Conservation (phyloP, 2,797 vertebrate species). For the Picus viridis region DNA sequence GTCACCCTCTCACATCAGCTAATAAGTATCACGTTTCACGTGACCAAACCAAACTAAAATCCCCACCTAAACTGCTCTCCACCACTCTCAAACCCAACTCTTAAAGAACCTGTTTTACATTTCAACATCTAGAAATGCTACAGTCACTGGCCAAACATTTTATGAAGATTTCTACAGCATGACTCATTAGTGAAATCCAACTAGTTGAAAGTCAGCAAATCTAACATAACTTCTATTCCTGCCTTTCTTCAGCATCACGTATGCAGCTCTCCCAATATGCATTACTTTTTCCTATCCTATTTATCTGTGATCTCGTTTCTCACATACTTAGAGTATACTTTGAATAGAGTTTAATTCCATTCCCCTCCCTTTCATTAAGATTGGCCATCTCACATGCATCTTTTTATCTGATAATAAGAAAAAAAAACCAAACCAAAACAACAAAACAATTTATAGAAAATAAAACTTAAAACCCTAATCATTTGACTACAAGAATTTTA, state of each 20-base stretch:
- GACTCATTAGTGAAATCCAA: not conserved
- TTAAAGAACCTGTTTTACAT: not conserved
- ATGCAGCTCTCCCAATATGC: not conserved
- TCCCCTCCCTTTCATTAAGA: not conserved
- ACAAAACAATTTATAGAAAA: not conserved
- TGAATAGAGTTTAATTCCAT: not conserved
- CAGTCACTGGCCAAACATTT: not conserved
- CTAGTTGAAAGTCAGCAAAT: not conserved
- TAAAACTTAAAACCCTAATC: not conserved
- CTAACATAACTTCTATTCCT: not conserved
- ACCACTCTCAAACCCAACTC: not conserved
- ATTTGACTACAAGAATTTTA: not conserved
- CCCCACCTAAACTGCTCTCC: not conserved
- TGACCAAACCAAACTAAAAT: not conserved
- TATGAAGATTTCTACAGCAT: not conserved
- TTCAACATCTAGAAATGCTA: not conserved
- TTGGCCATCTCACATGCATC: fast-evolving
- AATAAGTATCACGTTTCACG: not conserved
- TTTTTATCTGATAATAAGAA: too few relatives aligned
- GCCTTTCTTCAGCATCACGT: not conserved
- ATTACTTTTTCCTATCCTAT: not conserved
- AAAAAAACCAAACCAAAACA: too few relatives aligned
- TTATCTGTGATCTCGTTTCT: not conserved
- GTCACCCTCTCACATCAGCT: not conserved
- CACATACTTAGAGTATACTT: not conserved